A percentile compares a stretch with the other conserved stretches of the same genome.
These are phyloP conservation scores for Agrochola lychnidis DNA, from an alignment of 2,888 invertebrate species.

Conservation along the genomic window DNA sequence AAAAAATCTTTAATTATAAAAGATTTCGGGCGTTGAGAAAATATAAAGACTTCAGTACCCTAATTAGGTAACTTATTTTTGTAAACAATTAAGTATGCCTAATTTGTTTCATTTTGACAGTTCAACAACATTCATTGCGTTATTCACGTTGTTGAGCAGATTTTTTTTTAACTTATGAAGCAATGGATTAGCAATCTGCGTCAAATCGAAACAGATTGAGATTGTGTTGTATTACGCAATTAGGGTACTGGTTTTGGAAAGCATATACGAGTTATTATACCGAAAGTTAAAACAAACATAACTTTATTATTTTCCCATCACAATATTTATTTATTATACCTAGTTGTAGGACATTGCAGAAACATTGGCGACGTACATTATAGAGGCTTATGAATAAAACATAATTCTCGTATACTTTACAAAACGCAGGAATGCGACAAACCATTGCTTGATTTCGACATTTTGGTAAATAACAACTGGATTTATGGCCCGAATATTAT, in stretches of 20 bases:
- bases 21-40: not conserved
- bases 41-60: not conserved
- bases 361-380: slow-evolving; percentile 71
- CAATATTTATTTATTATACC: slow-evolving; percentile 60
- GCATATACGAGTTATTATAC: not conserved
- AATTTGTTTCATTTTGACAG: no score
- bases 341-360: slow-evolving; percentile 69
- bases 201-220: no score
- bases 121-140: no score
- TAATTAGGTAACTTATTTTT: no score
- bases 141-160: no score
- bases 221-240: no score
- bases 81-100: no score
- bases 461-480: slow-evolving; percentile 52
- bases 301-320: slow-evolving; percentile 53
- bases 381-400: slow-evolving; percentile 77
- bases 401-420: slow-evolving; percentile 68
- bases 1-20: no score
- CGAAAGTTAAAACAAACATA: slow-evolving; percentile 11
- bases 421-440: slow-evolving; percentile 65
- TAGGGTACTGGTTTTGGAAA: not conserved
- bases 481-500: slow-evolving; percentile 32
- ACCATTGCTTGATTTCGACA: slow-evolving; percentile 55
- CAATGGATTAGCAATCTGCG: no score
- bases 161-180: no score